Base-by-base conservation (phyloP, 1,140 invertebrate species). In the Micrasema longulum region DNA sequence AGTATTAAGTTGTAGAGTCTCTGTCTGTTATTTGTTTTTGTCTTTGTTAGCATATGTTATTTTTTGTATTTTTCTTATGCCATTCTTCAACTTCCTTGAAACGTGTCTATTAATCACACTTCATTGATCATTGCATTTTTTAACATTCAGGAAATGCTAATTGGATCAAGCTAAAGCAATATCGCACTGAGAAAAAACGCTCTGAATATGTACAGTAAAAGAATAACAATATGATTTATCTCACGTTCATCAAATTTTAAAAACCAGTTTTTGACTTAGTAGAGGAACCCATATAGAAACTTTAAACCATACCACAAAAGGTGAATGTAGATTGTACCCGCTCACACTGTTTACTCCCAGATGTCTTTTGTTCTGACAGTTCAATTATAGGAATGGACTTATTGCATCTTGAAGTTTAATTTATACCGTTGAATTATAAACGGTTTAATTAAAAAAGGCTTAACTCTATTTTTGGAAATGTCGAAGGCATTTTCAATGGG, bases 391-490 rank as follows among this genome's bases (percentile, higher is more conserved):
- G 12, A 45, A 45, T 11, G 11, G 41, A 45, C 41, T 7, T n/a
- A 16, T 45, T 45, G 41, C 41, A 45, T 11, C 41, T 45, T 45
- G 11, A 11, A n/a, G 14, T 11, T n/a, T 45, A 45, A 45, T 45
- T 5, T 45, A 16, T 45, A 16, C 11, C 4, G 41, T n/a, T 5
- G 11, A 16, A 45, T 5, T 2, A 45, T 45, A n/a, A 35, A 3
- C 6, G 5, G 22, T 55, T 31, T 55, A 23, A 55, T 55, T 55
- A 31, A 55, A 55, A 26, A 55, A 12, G 26, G 26, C 52, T 50
- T 50, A 55, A 26, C 14, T n/a, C 52, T 22, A 31, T 31, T 12
- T 26, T 12, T 26, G 26, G 52, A 55, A 55, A 55, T 11, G 22
- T 55, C 26, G 22, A 53, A 14, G 50, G 2, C 22, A 55, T 22